A percentile compares a stretch with the other conserved stretches of the same genome.
phyloP scores from a whole-genome alignment of 2,797 vertebrate genomes.

The Hydrophis major region DNA sequence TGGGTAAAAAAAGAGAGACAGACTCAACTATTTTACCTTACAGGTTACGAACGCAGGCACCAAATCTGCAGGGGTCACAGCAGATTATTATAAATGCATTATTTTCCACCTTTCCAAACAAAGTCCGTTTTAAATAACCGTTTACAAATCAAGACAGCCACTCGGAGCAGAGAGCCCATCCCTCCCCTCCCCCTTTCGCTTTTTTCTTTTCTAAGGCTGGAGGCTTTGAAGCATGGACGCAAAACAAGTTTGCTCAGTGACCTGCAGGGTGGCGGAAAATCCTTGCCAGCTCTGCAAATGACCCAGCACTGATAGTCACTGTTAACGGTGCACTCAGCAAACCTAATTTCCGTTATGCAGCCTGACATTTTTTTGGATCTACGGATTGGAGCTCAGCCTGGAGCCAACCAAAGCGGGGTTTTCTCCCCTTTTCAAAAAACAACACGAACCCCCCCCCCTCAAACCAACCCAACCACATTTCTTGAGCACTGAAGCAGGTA shows the following conservation, averaged over 20 bases:
- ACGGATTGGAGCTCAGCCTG: not conserved
- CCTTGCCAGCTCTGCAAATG: slow-evolving; percentile 46
- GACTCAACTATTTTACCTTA: not conserved
- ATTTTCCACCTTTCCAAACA: not conserved
- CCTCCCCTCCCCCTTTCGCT: too few species aligned
- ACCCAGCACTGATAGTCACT: slow-evolving; percentile 50
- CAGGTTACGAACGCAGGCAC: not conserved
- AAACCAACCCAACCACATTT: slow-evolving; percentile 10
- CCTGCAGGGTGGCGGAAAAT: slow-evolving; percentile 39
- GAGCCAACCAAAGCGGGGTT: not conserved
- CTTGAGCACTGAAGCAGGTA: slow-evolving; percentile 42
- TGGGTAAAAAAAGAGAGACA: not conserved
- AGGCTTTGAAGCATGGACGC: slow-evolving; percentile 37
- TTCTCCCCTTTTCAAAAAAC: not conserved
- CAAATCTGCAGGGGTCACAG: not conserved
- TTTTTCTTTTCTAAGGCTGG: slow-evolving; percentile 23
- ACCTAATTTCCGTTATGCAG: slow-evolving; percentile 23
- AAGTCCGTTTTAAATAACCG: slow-evolving; percentile 28
- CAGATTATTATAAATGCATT: not conserved
- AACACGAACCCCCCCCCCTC: not conserved
- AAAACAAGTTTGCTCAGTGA: slow-evolving; percentile 61
- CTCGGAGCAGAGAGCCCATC: not conserved
- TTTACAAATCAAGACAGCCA: slow-evolving; percentile 35
- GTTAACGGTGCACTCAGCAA: slow-evolving; percentile 34
- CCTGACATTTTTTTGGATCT: slow-evolving; percentile 21